These are phyloP conservation scores for Coenonympha glycerion DNA, from an alignment of 2,888 invertebrate species.

Conservation along the genomic window DNA sequence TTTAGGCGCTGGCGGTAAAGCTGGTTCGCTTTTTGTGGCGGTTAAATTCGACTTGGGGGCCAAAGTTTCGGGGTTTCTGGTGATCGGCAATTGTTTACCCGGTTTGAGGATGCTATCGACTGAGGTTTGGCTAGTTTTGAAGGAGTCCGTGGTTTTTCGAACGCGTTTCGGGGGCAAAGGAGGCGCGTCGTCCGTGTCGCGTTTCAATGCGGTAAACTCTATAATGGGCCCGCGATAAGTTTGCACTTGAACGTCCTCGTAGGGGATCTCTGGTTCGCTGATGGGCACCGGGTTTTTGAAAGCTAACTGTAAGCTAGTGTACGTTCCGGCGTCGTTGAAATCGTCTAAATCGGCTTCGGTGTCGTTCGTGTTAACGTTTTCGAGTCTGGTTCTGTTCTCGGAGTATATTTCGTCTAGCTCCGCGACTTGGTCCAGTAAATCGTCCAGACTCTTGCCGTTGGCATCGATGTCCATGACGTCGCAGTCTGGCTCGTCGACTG, in stretches of 20 bases:
- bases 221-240: slow-evolving; percentile 71
- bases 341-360: slow-evolving; percentile 75
- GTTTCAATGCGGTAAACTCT: slow-evolving; percentile 69
- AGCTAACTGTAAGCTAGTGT: slow-evolving; percentile 88
- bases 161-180: slow-evolving; percentile 88
- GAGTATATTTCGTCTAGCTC: slow-evolving; percentile 88
- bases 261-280: slow-evolving; percentile 64
- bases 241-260: slow-evolving; percentile 77
- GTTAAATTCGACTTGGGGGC: slow-evolving; percentile 39
- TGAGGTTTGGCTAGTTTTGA: slow-evolving; percentile 63
- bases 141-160: slow-evolving; percentile 70
- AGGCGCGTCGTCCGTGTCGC: slow-evolving; percentile 79
- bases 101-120: slow-evolving; percentile 61
- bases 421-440: slow-evolving; percentile 84
- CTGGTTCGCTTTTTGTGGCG: slow-evolving; percentile 60
- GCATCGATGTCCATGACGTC: slow-evolving; percentile 41
- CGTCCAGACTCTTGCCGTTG: slow-evolving; percentile 80
- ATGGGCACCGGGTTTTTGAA: slow-evolving; percentile 87
- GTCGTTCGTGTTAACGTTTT: slow-evolving; percentile 56
- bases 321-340: slow-evolving; percentile 86
- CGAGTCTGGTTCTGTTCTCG: slow-evolving; percentile 79
- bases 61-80: slow-evolving; percentile 41
- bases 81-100: slow-evolving; percentile 51
- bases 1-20: slow-evolving; percentile 59
- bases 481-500: slow-evolving; percentile 28